phyloP scores from a whole-genome alignment of 1,140 invertebrate genomes.

The Sminthurides bifidus region DNA sequence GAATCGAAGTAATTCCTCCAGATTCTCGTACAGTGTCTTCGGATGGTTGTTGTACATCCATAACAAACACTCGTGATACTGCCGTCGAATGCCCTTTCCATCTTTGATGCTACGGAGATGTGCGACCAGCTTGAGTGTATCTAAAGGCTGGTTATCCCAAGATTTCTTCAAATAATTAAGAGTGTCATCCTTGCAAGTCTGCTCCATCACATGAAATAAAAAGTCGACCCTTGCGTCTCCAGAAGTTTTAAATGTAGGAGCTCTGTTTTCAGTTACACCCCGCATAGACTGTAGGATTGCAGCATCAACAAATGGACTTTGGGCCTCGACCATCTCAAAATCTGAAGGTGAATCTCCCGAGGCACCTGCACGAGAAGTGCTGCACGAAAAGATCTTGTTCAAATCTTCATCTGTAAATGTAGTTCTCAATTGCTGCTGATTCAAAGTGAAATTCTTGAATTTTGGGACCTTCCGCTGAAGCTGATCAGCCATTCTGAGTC shows the following conservation, averaged over 20 bases:
- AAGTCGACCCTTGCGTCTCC: conserved; percentile 22
- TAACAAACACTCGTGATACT: conserved; percentile 22
- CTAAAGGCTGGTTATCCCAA: conserved; percentile 15
- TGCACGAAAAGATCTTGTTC: background rate
- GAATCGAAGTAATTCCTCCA: conserved; percentile 15
- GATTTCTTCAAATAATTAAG: conserved; percentile 1
- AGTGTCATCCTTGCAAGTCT: conserved; percentile 4
- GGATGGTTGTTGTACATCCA: conserved; percentile 29
- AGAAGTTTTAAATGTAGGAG: conserved; percentile 17
- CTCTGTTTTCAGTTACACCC: conserved; percentile 17
- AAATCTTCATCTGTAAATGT: background rate
- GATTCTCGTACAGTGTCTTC: conserved; percentile 20
- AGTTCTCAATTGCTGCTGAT: background rate
- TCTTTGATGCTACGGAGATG: conserved; percentile 15
- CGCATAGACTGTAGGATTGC: background rate
- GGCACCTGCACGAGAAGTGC: background rate
- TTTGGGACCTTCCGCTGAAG: background rate
- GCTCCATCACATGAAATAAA: conserved; percentile 25
- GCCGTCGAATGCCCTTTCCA: conserved; percentile 23
- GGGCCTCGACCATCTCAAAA: conserved; percentile 1
- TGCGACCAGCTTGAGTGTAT: conserved; percentile 24
- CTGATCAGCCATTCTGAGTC: too few relatives aligned
- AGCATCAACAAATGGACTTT: conserved; percentile 5
- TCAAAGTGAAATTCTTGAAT: conserved; percentile 1
- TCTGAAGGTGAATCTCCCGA: background rate